These are phyloP conservation scores for Cetonia aurata DNA, from an alignment of 2,888 invertebrate genomes.

Conservation along the genomic window DNA sequence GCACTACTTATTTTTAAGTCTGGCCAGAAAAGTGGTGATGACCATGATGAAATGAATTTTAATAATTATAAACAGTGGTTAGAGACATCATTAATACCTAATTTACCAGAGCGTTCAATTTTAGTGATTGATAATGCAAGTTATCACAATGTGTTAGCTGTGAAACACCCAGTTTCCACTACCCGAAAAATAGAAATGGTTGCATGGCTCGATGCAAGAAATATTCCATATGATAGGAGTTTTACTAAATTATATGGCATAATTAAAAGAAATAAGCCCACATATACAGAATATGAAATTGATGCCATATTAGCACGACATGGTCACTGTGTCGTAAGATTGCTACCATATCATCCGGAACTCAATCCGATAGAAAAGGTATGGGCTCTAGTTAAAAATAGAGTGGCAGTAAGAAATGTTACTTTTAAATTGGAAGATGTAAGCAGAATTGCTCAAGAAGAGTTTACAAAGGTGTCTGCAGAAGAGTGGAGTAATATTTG, in stretches of 20 bases:
- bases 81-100: constrained; percentile 13
- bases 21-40: constrained; percentile 23
- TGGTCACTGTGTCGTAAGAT: too few relatives aligned
- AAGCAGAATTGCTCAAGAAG: too few relatives aligned
- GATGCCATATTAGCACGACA: too few relatives aligned
- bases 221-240: neutral
- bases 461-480: too few relatives aligned
- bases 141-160: constrained; percentile 6
- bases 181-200: constrained; percentile 9
- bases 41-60: constrained; percentile 30
- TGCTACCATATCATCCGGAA: constrained; percentile 24
- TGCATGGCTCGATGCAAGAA: constrained; percentile 2
- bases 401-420: constrained; percentile 23
- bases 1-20: constrained; percentile 19
- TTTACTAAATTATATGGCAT: constrained; percentile 5
- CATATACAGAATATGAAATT: constrained; percentile 22
- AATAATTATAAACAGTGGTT: constrained; percentile 18
- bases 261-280: constrained; percentile 28
- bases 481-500: too few relatives aligned
- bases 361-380: constrained; percentile 39
- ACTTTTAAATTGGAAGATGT: constrained; percentile 40
- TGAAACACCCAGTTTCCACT: neutral
- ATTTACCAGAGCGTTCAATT: constrained; percentile 4
- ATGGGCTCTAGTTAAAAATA: constrained; percentile 34
- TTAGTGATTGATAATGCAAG: constrained; percentile 22